These are phyloP conservation scores for Fratercula arctica DNA, from an alignment of 2,797 vertebrate genomes.

Conservation along the genomic window DNA sequence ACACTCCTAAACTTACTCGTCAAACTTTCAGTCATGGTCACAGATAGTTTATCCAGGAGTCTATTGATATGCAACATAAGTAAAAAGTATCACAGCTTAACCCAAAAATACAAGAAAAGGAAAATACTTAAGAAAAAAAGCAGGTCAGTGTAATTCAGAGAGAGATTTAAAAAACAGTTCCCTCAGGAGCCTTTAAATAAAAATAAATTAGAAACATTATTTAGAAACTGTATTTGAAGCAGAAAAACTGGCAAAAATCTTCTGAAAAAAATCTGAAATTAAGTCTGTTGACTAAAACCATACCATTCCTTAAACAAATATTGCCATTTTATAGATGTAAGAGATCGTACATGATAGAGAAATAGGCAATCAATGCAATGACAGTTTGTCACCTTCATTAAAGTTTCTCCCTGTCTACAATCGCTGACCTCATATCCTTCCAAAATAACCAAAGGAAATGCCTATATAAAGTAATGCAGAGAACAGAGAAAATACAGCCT, in stretches of 20 bases:
- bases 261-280: not conserved
- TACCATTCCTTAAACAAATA: not conserved
- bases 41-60: not conserved
- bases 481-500: not conserved
- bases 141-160: not conserved
- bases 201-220: not conserved
- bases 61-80: not conserved
- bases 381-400: not conserved
- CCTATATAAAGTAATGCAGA: not conserved
- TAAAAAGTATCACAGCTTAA: not conserved
- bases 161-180: not conserved
- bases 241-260: not conserved
- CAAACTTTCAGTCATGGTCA: not conserved
- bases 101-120: not conserved
- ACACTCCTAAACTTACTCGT: not conserved
- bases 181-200: not conserved
- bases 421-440: conserved; percentile 28
- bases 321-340: not conserved
- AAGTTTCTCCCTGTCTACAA: not conserved
- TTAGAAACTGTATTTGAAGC: not conserved
- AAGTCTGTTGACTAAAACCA: not conserved
- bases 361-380: not conserved
- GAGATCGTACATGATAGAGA: not conserved
- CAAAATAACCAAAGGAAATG: conserved; percentile 1
- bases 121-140: not conserved